phyloP scores from a whole-genome alignment of 2,888 invertebrate species.

The Frankliniella intonsa region DNA sequence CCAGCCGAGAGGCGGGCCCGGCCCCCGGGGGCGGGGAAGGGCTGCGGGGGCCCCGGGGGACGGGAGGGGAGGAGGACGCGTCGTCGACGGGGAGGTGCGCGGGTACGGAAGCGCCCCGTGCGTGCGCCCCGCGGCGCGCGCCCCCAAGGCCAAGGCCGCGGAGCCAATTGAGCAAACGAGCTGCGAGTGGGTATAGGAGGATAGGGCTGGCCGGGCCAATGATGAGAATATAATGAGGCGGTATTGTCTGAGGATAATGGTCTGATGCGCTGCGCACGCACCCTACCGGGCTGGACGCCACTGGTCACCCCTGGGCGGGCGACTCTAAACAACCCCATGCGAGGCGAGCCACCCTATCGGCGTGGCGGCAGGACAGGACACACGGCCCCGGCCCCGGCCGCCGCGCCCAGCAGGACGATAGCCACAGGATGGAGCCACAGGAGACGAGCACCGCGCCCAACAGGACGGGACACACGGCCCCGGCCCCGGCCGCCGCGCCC shows the following conservation, averaged over 20 bases:
- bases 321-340: neutral
- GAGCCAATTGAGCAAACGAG: neutral
- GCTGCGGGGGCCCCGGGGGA: too few relatives aligned
- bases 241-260: slow-evolving; percentile 12
- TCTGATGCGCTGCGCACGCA: neutral
- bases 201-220: too few relatives aligned
- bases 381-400: neutral
- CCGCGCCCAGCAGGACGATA: neutral
- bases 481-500: neutral
- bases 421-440: neutral
- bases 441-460: too few relatives aligned
- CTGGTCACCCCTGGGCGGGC: neutral
- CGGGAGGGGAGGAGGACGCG: slow-evolving; percentile 31
- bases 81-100: slow-evolving; percentile 19
- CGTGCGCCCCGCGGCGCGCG: too few relatives aligned
- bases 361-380: too few relatives aligned
- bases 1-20: too few relatives aligned
- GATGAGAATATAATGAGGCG: slow-evolving; percentile 12
- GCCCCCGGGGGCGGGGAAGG: too few relatives aligned
- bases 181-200: neutral
- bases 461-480: too few relatives aligned
- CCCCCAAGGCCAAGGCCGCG: neutral
- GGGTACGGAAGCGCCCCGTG: slow-evolving; percentile 7
- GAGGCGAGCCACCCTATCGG: neutral
- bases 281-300: neutral